Evolutionary conservation across 2,113 vertebrate genomes (phyloP), one percentile per base, ranked within the genome.

Genomic region (Piprites chloris): DNA sequence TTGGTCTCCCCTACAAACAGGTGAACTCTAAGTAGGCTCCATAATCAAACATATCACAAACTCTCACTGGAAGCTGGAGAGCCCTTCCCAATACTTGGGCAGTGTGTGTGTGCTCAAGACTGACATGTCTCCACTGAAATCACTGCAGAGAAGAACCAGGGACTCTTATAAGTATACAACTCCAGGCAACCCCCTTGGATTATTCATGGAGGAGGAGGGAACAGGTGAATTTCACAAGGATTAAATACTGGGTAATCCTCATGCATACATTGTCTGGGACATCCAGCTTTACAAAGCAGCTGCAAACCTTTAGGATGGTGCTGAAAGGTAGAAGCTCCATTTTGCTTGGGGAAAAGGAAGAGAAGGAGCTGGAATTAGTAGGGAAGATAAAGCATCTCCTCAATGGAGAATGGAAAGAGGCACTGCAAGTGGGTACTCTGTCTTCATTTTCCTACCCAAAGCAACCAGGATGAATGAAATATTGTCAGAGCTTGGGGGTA

Each of bases 41-140:
- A 27, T 61, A 78, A 27, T 49, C 35, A 59, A 69, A 33, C 22
- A 42, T 26, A 62, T 49, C 62, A 47, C 20, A 89, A 87, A 89
- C 11, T 37, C 16, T 10, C 71, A 61, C 2, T n/a, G 23, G 52
- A 66, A 84, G 39, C 61, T 73, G 59, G 17, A 81, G 6, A 90
- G 56, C 35, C 73, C 32, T 52, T 74, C 59, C 72, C 63, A 77
- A 1, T 7, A 53, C 14, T 39, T 39, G 33, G 50, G 26, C 27
- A 52, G 28, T 0, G 2, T 23, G 2, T 22, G 18, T 14, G 6
- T 1, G 1, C 50, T 81, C 6, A 1, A 50, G 41, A 20, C 59
- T 30, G 39, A 53, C 42, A 50, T 23, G 10, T 74, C 37, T 49
- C 59, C 67, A n/a, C 37, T 37, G 41, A 82, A 76, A 66, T 37